These are phyloP conservation scores for Thalassoma bifasciatum DNA, from an alignment of 2,113 vertebrate species.

Conservation along the genomic window DNA sequence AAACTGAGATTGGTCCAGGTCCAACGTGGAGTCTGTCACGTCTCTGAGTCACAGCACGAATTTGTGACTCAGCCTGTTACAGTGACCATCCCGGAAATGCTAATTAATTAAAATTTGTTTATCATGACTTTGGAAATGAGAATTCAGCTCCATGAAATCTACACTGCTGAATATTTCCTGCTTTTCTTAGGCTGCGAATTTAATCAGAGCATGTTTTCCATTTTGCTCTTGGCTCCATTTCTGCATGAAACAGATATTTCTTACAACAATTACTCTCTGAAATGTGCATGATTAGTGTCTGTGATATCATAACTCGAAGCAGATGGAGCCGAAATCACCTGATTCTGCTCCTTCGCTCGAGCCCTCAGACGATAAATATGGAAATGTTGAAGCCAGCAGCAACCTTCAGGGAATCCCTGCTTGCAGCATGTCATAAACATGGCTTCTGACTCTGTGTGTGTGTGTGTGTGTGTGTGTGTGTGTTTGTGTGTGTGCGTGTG, in stretches of 20 bases:
- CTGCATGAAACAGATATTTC: no score
- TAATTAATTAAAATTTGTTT: no score
- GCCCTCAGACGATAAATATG: slow-evolving; percentile 6
- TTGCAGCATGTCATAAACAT: not conserved
- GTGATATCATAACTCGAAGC: not conserved
- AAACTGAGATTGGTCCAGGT: not conserved
- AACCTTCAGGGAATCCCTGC: slow-evolving; percentile 57
- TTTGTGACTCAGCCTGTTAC: not conserved
- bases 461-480: not conserved
- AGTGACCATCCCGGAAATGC: not conserved
- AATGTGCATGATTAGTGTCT: not conserved
- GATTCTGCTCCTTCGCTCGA: not conserved
- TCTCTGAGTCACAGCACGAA: not conserved
- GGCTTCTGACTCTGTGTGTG: slow-evolving; percentile 17
- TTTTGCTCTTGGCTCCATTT: no score
- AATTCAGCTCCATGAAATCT: no score
- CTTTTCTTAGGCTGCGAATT: no score
- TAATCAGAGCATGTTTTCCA: no score
- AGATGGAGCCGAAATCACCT: not conserved
- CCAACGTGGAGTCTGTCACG: not conserved
- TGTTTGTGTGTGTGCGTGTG: not conserved
- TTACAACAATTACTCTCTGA: no score
- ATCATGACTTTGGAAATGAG: no score
- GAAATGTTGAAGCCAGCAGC: not conserved
- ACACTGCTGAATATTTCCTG: no score